Conservation (phyloP, 2,797 vertebrate species). For the Hoplostethus atlanticus region DNA sequence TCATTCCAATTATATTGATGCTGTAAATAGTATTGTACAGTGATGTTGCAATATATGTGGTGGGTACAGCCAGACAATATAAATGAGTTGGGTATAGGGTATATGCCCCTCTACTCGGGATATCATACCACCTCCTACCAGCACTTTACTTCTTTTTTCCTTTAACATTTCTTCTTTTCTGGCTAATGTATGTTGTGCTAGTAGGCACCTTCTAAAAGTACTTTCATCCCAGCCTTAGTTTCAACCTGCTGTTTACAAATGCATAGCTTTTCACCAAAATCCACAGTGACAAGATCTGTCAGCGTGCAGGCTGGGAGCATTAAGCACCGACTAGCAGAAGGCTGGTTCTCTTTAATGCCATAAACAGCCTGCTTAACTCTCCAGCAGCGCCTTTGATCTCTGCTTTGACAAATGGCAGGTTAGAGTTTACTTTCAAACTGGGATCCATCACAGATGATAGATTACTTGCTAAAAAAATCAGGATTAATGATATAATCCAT, state of each 20-base stretch:
- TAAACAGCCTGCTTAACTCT: constrained; percentile 56
- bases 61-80: not conserved
- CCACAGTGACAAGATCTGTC: constrained; percentile 57
- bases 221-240: constrained; percentile 19
- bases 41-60: not conserved
- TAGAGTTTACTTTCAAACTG: constrained; percentile 10
- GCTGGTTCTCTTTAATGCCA: constrained; percentile 47
- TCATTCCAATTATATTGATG: not conserved
- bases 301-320: constrained; percentile 18
- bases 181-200: not conserved
- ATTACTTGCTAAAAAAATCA: constrained; percentile 22
- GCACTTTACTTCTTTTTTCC: not conserved
- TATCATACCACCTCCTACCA: not conserved
- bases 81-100: too few species aligned
- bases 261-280: constrained; percentile 39
- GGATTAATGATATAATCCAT: not conserved
- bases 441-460: constrained; percentile 20
- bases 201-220: constrained; percentile 10
- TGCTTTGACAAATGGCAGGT: constrained; percentile 49
- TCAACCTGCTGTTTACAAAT: constrained; percentile 56
- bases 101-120: not conserved
- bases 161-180: not conserved
- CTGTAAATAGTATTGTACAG: not conserved
- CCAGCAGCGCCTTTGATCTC: constrained; percentile 46
- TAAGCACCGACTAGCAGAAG: constrained; percentile 46